Percentiles rank a stretch among this genome's conserved stretches.
phyloP scores from a whole-genome alignment of 1,140 invertebrate species.

The Caenorhabditis inopinata region DNA sequence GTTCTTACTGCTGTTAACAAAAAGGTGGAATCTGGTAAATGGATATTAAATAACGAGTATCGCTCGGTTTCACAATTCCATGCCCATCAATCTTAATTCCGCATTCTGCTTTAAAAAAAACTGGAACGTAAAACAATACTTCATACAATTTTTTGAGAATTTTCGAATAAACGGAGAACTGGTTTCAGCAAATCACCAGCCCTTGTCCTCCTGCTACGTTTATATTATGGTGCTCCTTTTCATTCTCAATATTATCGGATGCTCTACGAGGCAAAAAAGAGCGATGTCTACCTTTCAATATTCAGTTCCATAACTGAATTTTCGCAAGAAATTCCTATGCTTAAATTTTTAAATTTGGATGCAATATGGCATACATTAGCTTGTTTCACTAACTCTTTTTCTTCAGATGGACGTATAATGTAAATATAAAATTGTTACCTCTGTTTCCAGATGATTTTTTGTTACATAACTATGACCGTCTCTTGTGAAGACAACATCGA shows the following conservation, averaged over 20 bases:
- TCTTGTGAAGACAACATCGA: constrained; percentile 89
- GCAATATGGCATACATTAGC: too few relatives aligned
- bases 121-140: too few relatives aligned
- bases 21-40: not conserved
- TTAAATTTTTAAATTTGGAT: not conserved
- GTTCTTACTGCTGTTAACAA: not conserved
- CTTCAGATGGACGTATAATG: too few relatives aligned
- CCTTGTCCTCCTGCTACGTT: not conserved
- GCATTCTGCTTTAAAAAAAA: too few relatives aligned
- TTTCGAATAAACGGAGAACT: too few relatives aligned
- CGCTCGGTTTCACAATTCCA: too few relatives aligned
- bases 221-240: not conserved
- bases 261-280: not conserved
- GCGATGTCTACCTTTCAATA: not conserved
- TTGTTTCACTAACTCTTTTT: too few relatives aligned
- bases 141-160: too few relatives aligned
- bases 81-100: too few relatives aligned
- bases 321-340: not conserved
- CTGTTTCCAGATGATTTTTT: constrained; percentile 80
- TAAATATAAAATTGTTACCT: constrained; percentile 87
- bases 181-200: not conserved
- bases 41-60: not conserved
- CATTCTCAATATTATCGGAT: not conserved
- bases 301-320: not conserved
- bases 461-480: constrained; percentile 97